These are phyloP conservation scores for Sinocyclocheilus maitianheensis DNA, from an alignment of 2,113 vertebrate genomes.

Conservation along the genomic window DNA sequence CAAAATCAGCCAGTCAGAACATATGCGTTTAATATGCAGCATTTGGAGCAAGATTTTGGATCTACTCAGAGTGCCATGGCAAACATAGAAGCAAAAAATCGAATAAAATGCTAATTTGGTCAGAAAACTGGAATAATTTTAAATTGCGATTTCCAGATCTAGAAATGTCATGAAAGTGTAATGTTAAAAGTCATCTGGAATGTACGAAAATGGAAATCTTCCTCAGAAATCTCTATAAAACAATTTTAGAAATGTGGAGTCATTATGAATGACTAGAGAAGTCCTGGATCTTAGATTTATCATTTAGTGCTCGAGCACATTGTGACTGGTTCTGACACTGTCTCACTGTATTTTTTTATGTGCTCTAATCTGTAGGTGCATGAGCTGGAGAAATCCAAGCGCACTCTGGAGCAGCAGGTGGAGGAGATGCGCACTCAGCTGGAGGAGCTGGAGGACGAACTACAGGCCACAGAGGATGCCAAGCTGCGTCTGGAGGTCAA, in stretches of 20 bases:
- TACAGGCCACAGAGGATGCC: constrained; percentile 95
- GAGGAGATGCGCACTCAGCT: constrained; percentile 97
- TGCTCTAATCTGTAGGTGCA: constrained; percentile 76
- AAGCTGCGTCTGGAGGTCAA: constrained; percentile 97
- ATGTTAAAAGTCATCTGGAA: not conserved
- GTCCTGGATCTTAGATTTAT: not conserved
- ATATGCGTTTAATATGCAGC: not conserved
- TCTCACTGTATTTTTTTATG: not conserved
- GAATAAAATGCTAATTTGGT: too few species aligned
- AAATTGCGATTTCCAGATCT: too few species aligned
- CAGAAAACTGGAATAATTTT: too few species aligned
- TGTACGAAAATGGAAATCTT: too few species aligned
- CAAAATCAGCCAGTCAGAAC: not conserved
- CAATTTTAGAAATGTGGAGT: not conserved
- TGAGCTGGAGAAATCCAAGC: constrained; percentile 96
- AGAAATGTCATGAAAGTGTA: not conserved
- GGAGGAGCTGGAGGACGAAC: constrained; percentile 95
- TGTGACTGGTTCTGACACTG: not conserved
- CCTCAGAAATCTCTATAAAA: not conserved
- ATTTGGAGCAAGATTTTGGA: not conserved
- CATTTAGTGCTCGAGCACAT: not conserved
- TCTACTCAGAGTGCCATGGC: not conserved
- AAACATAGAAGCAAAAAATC: not conserved
- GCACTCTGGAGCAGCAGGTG: constrained; percentile 93
- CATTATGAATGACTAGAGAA: not conserved